phyloP scores from a whole-genome alignment of 2,888 invertebrate genomes.

The Hyalella azteca region DNA sequence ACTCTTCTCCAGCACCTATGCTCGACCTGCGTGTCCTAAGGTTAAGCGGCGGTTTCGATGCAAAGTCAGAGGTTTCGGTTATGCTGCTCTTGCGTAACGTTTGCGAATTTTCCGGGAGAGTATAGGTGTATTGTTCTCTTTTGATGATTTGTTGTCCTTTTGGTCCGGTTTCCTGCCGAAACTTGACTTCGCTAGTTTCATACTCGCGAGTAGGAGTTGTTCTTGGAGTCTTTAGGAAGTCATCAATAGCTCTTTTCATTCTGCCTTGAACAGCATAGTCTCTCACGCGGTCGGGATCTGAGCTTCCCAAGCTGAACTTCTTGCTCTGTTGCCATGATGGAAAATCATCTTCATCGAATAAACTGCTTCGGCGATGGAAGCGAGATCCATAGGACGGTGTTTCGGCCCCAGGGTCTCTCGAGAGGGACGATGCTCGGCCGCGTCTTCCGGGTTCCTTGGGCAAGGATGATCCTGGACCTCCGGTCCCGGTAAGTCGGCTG shows the following conservation, averaged over 20 bases:
- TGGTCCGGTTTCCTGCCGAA: not conserved
- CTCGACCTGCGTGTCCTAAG: constrained; percentile 38
- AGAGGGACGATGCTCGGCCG: not conserved
- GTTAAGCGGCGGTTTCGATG: constrained; percentile 33
- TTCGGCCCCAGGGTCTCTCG: constrained; percentile 29
- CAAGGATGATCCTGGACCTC: not conserved
- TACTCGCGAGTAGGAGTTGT: not conserved
- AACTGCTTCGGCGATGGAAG: not conserved
- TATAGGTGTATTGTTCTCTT: constrained; percentile 39
- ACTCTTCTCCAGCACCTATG: constrained; percentile 44
- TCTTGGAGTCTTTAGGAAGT: constrained; percentile 8
- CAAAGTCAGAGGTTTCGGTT: constrained; percentile 40
- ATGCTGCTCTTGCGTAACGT: constrained; percentile 42
- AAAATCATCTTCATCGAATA: constrained; percentile 31
- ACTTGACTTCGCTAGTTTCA: constrained; percentile 25
- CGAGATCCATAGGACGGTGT: constrained; percentile 24
- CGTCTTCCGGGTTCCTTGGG: constrained; percentile 1
- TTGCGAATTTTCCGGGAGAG: constrained; percentile 39
- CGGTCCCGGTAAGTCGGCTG: constrained; percentile 17
- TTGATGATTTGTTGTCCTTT: constrained; percentile 41
- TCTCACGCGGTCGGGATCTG: constrained; percentile 17
- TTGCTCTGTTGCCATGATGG: not conserved
- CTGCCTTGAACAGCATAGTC: not conserved
- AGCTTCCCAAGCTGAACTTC: constrained; percentile 31
- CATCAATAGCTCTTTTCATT: not conserved